Conservation (phyloP, 1,140 invertebrate genomes). For the Brachionus koreanus region DNA sequence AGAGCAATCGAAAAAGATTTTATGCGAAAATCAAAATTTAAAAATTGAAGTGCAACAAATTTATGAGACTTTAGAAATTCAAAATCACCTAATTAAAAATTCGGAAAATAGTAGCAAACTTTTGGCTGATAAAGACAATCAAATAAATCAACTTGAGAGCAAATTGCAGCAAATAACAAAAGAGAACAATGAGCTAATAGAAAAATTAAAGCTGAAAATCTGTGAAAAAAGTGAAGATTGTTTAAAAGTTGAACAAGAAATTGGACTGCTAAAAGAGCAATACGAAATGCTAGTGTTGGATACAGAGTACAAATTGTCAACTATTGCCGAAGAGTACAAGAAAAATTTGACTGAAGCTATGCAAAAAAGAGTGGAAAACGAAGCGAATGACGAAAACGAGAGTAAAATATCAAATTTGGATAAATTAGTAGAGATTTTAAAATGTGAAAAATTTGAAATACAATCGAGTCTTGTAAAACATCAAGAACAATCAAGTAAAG, state of each 20-base stretch:
- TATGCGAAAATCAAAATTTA: background rate
- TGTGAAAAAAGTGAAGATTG: background rate
- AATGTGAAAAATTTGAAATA: too few species aligned
- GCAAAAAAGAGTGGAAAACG: background rate
- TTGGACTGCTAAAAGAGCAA: background rate
- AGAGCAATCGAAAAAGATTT: background rate
- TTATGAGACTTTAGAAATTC: background rate
- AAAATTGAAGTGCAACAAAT: conserved; percentile 2
- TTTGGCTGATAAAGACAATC: background rate
- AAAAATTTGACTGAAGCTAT: background rate
- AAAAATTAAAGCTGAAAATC: background rate
- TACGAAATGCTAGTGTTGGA: background rate
- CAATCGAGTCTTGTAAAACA: too few species aligned
- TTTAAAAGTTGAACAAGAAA: background rate
- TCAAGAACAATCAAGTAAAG: too few species aligned
- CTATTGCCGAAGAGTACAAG: background rate
- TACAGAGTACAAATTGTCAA: background rate
- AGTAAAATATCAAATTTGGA: too few species aligned
- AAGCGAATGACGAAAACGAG: too few species aligned
- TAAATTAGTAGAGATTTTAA: too few species aligned
- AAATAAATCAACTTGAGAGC: background rate
- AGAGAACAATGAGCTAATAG: background rate
- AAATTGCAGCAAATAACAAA: background rate
- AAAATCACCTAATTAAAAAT: background rate
- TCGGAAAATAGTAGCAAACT: background rate